phyloP scores from a whole-genome alignment of 2,113 vertebrate genomes.

The Sus scrofa region DNA sequence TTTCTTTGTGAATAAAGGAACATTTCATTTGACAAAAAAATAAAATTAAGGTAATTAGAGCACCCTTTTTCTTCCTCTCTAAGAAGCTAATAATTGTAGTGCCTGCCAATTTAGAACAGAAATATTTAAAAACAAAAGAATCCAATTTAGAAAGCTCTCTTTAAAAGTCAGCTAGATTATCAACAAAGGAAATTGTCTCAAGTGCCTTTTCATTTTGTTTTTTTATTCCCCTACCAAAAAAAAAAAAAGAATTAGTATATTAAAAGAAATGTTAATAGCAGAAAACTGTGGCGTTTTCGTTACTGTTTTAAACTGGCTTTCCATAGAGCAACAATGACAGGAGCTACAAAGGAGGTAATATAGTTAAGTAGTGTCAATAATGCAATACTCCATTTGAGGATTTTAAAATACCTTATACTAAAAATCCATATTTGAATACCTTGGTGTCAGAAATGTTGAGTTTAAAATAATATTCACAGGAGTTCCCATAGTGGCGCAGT shows the following conservation, averaged over 20 bases:
- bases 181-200: slow-evolving; percentile 49
- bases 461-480: neutral
- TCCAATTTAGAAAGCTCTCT: slow-evolving; percentile 38
- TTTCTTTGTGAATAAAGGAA: slow-evolving; percentile 22
- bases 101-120: slow-evolving; percentile 55
- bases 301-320: slow-evolving; percentile 54
- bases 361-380: slow-evolving; percentile 57
- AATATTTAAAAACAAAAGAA: slow-evolving; percentile 62
- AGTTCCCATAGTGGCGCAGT: too few relatives aligned
- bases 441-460: neutral
- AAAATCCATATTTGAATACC: slow-evolving; percentile 26
- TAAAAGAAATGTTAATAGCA: slow-evolving; percentile 59
- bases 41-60: neutral
- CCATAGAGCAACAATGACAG: neutral
- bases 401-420: neutral
- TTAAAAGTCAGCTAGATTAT: slow-evolving; percentile 64
- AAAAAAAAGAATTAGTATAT: slow-evolving; percentile 47
- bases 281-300: neutral
- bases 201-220: neutral
- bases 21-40: neutral
- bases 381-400: neutral
- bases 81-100: slow-evolving; percentile 55
- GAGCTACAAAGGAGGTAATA: slow-evolving; percentile 31
- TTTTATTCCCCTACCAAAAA: neutral
- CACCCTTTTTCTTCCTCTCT: slow-evolving; percentile 45